Conservation (phyloP, 2,888 invertebrate species). For the Lithophane semibrunnea region DNA sequence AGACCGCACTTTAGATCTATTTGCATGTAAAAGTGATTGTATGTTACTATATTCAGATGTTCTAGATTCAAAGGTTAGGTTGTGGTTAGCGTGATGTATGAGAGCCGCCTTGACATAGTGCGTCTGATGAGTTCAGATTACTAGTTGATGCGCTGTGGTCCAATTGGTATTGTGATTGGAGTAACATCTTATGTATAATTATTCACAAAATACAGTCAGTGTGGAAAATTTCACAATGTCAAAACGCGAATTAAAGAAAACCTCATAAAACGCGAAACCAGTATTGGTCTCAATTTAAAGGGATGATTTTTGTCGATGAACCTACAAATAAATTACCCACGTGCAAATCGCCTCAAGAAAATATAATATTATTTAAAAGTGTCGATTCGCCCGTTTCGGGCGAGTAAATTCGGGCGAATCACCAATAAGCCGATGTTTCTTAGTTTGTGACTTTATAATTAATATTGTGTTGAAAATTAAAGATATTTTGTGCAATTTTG, state of each 20-base stretch:
- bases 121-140: conserved; percentile 55
- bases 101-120: conserved; percentile 62
- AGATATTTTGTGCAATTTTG: background rate
- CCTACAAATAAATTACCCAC: too few relatives aligned
- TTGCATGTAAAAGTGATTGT: conserved; percentile 57
- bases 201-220: background rate
- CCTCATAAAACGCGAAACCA: background rate
- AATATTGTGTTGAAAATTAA: background rate
- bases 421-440: too few relatives aligned
- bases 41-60: conserved; percentile 44
- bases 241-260: background rate
- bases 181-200: background rate
- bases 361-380: too few relatives aligned
- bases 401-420: too few relatives aligned
- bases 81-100: conserved; percentile 62
- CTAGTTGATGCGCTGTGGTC: conserved; percentile 26
- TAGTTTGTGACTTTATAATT: too few relatives aligned
- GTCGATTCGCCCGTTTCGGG: too few relatives aligned
- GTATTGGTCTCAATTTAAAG: background rate
- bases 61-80: conserved; percentile 62
- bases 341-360: too few relatives aligned
- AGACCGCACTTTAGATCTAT: conserved; percentile 18
- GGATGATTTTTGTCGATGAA: too few relatives aligned
- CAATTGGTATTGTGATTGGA: conserved; percentile 31
- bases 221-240: background rate